These are phyloP conservation scores for Phaethon lepturus DNA, from an alignment of 2,113 vertebrate genomes.

Conservation along the genomic window DNA sequence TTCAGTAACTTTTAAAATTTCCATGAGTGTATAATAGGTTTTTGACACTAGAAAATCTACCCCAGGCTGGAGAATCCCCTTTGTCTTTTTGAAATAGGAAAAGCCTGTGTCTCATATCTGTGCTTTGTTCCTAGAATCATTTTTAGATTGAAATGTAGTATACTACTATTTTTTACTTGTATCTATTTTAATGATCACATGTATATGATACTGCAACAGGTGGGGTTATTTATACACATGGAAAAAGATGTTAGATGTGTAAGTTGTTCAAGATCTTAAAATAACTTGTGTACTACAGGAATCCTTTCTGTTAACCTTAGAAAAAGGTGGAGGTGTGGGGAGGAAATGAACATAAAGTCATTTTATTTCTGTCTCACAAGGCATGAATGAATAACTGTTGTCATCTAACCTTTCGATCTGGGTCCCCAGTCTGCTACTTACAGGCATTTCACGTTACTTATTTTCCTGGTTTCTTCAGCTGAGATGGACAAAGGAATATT, in stretches of 20 bases:
- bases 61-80: neutral
- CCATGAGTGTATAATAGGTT: neutral
- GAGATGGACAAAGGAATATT: neutral
- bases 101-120: neutral
- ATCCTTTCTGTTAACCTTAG: conserved; percentile 39
- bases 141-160: conserved; percentile 33
- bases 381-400: neutral
- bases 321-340: neutral
- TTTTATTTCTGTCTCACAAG: conserved; percentile 17
- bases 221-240: conserved; percentile 52
- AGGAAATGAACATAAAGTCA: neutral
- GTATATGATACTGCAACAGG: conserved; percentile 50
- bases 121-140: conserved; percentile 26
- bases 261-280: conserved; percentile 61
- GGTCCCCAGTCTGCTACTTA: neutral
- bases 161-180: conserved; percentile 19
- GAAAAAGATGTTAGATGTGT: conserved; percentile 40
- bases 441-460: neutral
- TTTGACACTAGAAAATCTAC: neutral
- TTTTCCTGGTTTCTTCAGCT: neutral
- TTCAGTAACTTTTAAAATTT: neutral
- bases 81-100: neutral
- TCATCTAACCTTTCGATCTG: neutral
- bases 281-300: conserved; percentile 47
- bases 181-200: conserved; percentile 51